Conservation (phyloP, 1,140 invertebrate genomes). For the Heliconius melpomene region DNA sequence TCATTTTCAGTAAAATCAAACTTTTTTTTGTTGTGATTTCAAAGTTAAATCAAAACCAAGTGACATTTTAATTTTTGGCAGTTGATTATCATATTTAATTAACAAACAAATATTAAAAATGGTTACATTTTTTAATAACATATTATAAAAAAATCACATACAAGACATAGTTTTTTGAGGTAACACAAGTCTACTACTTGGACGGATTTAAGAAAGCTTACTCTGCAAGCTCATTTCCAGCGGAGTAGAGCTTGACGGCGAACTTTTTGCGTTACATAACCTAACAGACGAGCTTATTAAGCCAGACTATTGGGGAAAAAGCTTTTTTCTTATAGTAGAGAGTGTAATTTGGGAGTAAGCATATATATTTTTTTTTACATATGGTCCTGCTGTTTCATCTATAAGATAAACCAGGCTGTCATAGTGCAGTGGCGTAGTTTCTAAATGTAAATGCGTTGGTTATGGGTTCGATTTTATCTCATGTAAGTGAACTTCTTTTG, state of each 20-base stretch:
- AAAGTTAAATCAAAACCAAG: no score
- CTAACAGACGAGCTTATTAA: conserved; percentile 5
- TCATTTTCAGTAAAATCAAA: background rate
- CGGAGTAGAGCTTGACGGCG: background rate
- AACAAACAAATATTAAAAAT: no score
- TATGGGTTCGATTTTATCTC: no score
- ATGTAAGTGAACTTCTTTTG: no score
- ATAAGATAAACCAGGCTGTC: no score
- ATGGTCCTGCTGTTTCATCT: no score
- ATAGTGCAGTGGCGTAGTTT: no score
- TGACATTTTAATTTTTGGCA: no score
- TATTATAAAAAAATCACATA: background rate
- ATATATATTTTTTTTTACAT: no score
- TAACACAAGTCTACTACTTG: conserved; percentile 2
- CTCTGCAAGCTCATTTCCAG: conserved; percentile 10
- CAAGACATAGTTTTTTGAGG: background rate
- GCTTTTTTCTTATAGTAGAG: background rate
- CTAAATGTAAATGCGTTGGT: no score
- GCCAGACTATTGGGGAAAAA: conserved; percentile 6
- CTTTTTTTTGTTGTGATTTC: background rate
- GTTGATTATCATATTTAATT: no score
- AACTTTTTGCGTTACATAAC: conserved; percentile 19
- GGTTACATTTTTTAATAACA: no score
- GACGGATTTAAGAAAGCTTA: conserved; percentile 7
- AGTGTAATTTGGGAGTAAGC: background rate